These are phyloP conservation scores for Tetragnatha versicolor DNA, from an alignment of 1,140 invertebrate species.

Conservation along the genomic window DNA sequence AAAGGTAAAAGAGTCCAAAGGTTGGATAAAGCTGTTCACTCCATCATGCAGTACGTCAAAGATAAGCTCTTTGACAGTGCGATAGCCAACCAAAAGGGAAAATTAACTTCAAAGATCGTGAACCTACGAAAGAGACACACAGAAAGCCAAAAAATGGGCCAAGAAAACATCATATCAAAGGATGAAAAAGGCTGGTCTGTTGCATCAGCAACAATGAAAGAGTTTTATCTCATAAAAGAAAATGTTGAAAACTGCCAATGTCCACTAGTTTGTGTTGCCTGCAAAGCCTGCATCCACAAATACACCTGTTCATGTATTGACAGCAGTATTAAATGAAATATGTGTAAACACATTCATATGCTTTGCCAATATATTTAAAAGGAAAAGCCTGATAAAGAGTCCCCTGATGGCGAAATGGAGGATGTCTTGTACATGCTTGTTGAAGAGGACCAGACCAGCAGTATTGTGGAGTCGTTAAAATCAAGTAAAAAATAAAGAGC, in stretches of 20 bases:
- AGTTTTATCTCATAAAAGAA: not conserved
- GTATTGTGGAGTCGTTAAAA: too few relatives aligned
- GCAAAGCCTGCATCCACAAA: not conserved
- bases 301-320: constrained; percentile 13
- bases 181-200: not conserved
- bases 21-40: too few relatives aligned
- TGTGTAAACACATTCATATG: constrained; percentile 5
- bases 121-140: constrained; percentile 70
- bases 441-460: too few relatives aligned
- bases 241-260: not conserved
- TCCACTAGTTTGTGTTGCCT: not conserved
- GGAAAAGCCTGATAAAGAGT: too few relatives aligned
- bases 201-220: not conserved
- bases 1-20: too few relatives aligned
- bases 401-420: too few relatives aligned
- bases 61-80: constrained; percentile 70
- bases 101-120: too few relatives aligned
- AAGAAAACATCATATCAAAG: not conserved
- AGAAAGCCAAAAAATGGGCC: not conserved
- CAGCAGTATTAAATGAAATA: not conserved
- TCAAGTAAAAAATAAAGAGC: too few relatives aligned
- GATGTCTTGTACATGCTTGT: too few relatives aligned
- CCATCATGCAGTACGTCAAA: constrained; percentile 62
- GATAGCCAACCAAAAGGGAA: constrained; percentile 59
- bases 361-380: not conserved